phyloP scores from a whole-genome alignment of 2,797 vertebrate species.

The Octomys mimax region DNA sequence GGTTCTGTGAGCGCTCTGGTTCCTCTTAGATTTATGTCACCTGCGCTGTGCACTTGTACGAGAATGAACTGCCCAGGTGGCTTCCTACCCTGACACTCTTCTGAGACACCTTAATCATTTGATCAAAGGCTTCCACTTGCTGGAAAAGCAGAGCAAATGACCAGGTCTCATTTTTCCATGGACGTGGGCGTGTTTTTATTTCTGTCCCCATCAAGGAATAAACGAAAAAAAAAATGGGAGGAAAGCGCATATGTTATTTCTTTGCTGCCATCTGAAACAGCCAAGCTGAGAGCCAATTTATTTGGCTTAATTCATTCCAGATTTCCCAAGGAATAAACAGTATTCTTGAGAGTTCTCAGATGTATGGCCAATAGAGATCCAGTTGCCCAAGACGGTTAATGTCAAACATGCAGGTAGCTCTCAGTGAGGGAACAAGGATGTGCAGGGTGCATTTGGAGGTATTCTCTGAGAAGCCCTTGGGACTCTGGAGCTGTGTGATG shows the following conservation, averaged over 20 bases:
- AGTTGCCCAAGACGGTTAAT: constrained; percentile 70
- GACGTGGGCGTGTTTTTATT: constrained; percentile 78
- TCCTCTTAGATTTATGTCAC: constrained; percentile 62
- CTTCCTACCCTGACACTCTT: constrained; percentile 61
- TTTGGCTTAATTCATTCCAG: constrained; percentile 82
- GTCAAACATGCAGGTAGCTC: constrained; percentile 69
- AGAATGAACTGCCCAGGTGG: constrained; percentile 59
- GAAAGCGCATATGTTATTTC: constrained; percentile 73
- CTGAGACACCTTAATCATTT: constrained; percentile 69
- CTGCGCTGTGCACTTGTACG: neutral
- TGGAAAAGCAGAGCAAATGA: constrained; percentile 70
- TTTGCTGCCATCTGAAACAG: constrained; percentile 83
- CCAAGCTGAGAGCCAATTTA: constrained; percentile 82
- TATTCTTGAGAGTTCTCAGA: constrained; percentile 82
- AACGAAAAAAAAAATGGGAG: neutral
- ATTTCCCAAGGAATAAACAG: constrained; percentile 82
- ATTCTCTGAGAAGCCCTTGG: constrained; percentile 17
- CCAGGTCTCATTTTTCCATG: constrained; percentile 79
- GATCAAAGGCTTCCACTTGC: constrained; percentile 78
- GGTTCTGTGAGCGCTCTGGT: neutral
- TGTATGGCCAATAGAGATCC: constrained; percentile 78
- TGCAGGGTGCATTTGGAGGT: neutral
- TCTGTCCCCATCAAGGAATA: constrained; percentile 71
- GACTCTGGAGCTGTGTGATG: neutral
- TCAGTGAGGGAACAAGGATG: constrained; percentile 21